Conservation (phyloP, 1,140 invertebrate species). For the Dendrolimus kikuchii region DNA sequence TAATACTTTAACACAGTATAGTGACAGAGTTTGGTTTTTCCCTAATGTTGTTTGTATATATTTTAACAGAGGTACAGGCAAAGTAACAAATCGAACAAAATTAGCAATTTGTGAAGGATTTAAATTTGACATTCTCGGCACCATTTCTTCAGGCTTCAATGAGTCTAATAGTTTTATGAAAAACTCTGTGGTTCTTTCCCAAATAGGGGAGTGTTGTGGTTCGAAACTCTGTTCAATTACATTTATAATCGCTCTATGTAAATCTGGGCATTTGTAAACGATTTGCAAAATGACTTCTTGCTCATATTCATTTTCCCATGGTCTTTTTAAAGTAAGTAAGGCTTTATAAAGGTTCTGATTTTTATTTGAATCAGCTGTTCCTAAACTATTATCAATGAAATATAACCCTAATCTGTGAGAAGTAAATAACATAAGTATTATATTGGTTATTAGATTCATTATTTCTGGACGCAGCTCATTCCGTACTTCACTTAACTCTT, state of each 20-base stretch:
- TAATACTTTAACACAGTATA: conserved; percentile 64
- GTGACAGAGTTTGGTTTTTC: conserved; percentile 56
- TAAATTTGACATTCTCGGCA: conserved; percentile 48
- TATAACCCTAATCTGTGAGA: conserved; percentile 80
- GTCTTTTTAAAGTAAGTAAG: conserved; percentile 75
- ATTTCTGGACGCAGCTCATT: conserved; percentile 73
- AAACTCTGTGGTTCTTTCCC: conserved; percentile 73
- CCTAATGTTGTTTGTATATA: conserved; percentile 52
- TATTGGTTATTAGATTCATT: conserved; percentile 74
- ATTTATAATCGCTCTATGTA: conserved; percentile 76
- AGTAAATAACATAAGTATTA: conserved; percentile 79
- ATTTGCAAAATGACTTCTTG: conserved; percentile 78
- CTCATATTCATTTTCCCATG: conserved; percentile 78
- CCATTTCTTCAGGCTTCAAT: conserved; percentile 57
- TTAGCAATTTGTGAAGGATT: conserved; percentile 57
- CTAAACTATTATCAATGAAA: conserved; percentile 76
- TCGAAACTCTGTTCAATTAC: conserved; percentile 74
- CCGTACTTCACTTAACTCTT: conserved; percentile 49
- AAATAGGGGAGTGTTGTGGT: conserved; percentile 74
- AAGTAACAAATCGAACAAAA: conserved; percentile 66
- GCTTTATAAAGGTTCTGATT: conserved; percentile 78
- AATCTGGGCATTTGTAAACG: conserved; percentile 79
- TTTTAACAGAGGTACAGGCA: conserved; percentile 69
- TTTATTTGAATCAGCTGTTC: conserved; percentile 72
- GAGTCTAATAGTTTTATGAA: conserved; percentile 65